Evolutionary conservation across 2,113 vertebrate species (phyloP).

Genomic region (Dasypus novemcinctus): DNA sequence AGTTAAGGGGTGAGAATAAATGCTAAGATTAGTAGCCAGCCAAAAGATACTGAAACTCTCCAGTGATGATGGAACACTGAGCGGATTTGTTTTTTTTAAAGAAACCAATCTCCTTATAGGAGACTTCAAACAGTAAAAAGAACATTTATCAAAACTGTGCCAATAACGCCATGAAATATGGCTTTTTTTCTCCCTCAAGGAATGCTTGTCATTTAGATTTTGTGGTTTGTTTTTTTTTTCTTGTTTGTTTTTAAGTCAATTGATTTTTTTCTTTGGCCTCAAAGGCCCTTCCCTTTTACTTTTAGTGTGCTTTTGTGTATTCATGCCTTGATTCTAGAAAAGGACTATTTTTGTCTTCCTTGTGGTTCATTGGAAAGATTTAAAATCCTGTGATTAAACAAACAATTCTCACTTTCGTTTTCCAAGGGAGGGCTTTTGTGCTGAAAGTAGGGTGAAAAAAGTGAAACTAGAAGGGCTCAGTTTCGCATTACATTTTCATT

Average conservation of each 20-base stretch:
- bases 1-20: neutral
- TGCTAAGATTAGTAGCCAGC: neutral
- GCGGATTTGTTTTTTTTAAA: constrained; percentile 50
- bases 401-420: constrained; percentile 29
- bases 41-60: neutral
- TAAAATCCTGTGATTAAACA: constrained; percentile 37
- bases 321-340: neutral
- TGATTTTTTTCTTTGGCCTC: neutral
- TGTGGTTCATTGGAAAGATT: neutral
- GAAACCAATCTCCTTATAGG: neutral
- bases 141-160: neutral
- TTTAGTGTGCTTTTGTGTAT: neutral
- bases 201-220: neutral
- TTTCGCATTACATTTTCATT: constrained; percentile 42
- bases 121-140: constrained; percentile 6
- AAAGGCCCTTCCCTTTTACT: neutral
- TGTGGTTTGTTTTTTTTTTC: neutral
- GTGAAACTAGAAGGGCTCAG: constrained; percentile 29
- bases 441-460: neutral
- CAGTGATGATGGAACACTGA: neutral
- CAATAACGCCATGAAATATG: neutral
- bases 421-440: constrained; percentile 34
- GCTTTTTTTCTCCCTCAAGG: neutral
- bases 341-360: constrained; percentile 9
- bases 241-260: constrained; percentile 35